Conservation (phyloP, 2,113 vertebrate species). For the Ciconia maguari region DNA sequence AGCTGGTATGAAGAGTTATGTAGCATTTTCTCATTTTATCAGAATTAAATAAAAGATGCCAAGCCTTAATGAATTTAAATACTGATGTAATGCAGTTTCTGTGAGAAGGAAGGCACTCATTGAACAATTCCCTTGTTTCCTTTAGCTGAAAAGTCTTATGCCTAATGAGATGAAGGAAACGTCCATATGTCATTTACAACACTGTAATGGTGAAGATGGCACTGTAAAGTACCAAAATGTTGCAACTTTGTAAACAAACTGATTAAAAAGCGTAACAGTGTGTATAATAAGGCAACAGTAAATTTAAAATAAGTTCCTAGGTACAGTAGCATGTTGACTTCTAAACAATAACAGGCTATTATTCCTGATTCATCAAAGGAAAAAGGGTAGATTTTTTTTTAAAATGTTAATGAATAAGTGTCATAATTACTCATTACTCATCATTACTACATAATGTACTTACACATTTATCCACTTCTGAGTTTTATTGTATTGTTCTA, state of each 20-base stretch:
- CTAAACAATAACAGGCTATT: not conserved
- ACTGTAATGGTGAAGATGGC: not conserved
- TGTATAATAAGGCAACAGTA: not conserved
- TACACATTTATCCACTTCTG: not conserved
- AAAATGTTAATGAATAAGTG: not conserved
- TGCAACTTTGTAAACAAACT: not conserved
- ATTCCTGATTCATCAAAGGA: not conserved
- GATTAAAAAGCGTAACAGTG: not conserved
- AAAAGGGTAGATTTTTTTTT: not conserved
- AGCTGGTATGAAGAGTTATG: not conserved
- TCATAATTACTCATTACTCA: too few species aligned
- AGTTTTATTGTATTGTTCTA: not conserved
- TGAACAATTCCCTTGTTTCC: not conserved
- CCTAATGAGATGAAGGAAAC: not conserved
- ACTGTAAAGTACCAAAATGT: not conserved
- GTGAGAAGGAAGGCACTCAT: not conserved
- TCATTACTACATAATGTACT: too few species aligned
- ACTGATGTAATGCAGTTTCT: not conserved
- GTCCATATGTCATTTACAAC: not conserved
- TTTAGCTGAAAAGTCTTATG: not conserved
- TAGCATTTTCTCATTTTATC: slow-evolving; percentile 14
- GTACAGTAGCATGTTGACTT: not conserved
- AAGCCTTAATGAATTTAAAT: slow-evolving; percentile 4
- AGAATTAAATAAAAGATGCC: not conserved
- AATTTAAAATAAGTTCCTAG: not conserved